Conservation (phyloP, 2,888 invertebrate species). For the Apantesis nais region DNA sequence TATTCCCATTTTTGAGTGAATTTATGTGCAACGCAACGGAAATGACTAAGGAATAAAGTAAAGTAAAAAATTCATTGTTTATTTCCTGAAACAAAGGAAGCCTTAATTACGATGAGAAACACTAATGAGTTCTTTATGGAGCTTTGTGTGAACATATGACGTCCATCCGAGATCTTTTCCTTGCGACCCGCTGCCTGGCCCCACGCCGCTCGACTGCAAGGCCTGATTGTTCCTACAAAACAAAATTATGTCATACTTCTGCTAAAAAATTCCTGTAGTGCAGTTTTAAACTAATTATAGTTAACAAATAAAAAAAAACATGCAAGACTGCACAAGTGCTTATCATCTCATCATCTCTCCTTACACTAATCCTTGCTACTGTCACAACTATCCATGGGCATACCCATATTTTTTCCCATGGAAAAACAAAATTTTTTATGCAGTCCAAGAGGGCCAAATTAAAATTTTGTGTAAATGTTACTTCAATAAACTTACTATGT, state of each 20-base stretch:
- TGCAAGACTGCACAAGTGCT: conserved; percentile 35
- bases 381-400: conserved; percentile 40
- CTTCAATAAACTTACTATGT: neutral
- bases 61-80: neutral
- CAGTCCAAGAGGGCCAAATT: neutral
- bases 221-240: conserved; percentile 77
- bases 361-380: conserved; percentile 15
- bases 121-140: neutral
- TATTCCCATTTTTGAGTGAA: neutral
- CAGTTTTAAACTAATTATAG: conserved; percentile 4
- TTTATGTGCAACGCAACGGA: neutral
- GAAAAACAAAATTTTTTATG: neutral
- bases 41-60: neutral
- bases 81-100: neutral
- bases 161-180: conserved; percentile 67
- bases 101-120: neutral
- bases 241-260: conserved; percentile 21
- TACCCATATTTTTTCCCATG: neutral
- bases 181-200: conserved; percentile 71
- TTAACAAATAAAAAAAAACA: conserved; percentile 18
- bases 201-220: conserved; percentile 68
- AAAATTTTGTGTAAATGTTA: neutral
- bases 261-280: neutral
- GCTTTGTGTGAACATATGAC: neutral
- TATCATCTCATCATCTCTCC: neutral